Evolutionary conservation across 2,888 invertebrate species (phyloP).

Genomic region (Trichopria drosophilae): DNA sequence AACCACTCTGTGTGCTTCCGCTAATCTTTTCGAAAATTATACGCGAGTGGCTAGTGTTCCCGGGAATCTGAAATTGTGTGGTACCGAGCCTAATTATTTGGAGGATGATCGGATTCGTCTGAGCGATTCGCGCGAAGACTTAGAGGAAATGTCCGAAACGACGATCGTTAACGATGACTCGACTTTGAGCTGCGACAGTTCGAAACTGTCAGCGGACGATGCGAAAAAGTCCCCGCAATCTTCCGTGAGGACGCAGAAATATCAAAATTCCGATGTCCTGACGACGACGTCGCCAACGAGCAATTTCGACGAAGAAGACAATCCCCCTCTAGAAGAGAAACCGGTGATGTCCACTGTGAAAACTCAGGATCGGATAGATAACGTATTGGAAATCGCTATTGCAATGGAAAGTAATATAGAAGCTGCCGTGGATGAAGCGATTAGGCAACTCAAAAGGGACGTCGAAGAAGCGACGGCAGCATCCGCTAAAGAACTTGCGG

Average conservation of each 20-base stretch:
- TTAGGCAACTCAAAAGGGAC: conserved; percentile 47
- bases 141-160: conserved; percentile 20
- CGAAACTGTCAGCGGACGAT: conserved; percentile 17
- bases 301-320: conserved; percentile 33
- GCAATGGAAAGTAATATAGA: conserved; percentile 51
- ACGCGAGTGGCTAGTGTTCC: conserved; percentile 65
- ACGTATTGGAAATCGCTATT: conserved; percentile 48
- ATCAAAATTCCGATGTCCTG: conserved; percentile 30
- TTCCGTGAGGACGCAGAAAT: conserved; percentile 49
- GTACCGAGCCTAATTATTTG: conserved; percentile 35
- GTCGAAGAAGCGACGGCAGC: conserved; percentile 42
- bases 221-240: conserved; percentile 23
- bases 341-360: conserved; percentile 49
- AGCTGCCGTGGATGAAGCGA: conserved; percentile 48
- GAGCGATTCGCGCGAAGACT: conserved; percentile 20
- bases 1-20: conserved; percentile 33
- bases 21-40: conserved; percentile 48
- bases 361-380: conserved; percentile 50
- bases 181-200: conserved; percentile 30
- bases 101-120: conserved; percentile 38
- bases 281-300: conserved; percentile 26
- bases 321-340: conserved; percentile 35
- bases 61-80: conserved; percentile 68
- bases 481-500: conserved; percentile 18
- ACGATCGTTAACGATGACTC: background rate